Evolutionary conservation across 2,888 invertebrate genomes (phyloP).

Genomic region (Frankliniella fusca): DNA sequence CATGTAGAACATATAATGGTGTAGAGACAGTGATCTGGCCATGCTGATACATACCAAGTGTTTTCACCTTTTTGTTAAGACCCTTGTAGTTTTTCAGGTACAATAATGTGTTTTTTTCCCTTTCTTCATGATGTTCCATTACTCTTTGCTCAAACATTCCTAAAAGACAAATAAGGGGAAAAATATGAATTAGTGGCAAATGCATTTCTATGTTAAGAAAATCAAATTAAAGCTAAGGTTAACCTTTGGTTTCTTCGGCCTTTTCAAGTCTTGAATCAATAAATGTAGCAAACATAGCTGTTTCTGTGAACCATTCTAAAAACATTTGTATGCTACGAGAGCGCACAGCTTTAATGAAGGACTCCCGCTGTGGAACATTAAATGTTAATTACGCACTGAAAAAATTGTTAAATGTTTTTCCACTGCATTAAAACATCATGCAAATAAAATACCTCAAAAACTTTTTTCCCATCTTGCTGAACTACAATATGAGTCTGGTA

Average conservation of each 20-base stretch:
- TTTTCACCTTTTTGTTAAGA: conserved; percentile 43
- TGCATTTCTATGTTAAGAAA: background rate
- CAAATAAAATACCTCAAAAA: conserved; percentile 47
- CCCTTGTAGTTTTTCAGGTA: conserved; percentile 40
- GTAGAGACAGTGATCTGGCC: background rate
- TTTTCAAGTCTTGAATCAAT: conserved; percentile 51
- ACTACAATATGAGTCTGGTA: conserved; percentile 57
- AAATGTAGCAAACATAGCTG: conserved; percentile 78
- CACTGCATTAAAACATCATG: conserved; percentile 10
- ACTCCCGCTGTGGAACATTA: conserved; percentile 58
- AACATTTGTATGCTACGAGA: conserved; percentile 68
- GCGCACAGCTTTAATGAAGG: conserved; percentile 60
- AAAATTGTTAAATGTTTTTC: background rate
- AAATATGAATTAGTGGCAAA: background rate
- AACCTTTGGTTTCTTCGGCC: conserved; percentile 43
- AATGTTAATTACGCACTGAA: conserved; percentile 7
- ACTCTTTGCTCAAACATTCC: conserved; percentile 46
- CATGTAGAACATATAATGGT: conserved; percentile 28
- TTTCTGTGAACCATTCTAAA: conserved; percentile 82
- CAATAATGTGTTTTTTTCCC: conserved; percentile 37
- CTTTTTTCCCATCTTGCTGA: conserved; percentile 47
- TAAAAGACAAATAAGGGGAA: conserved; percentile 36
- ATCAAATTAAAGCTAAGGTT: conserved; percentile 29
- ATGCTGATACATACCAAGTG: conserved; percentile 38
- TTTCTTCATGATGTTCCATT: conserved; percentile 44